phyloP scores from a whole-genome alignment of 2,797 vertebrate species.

The Acomys russatus region DNA sequence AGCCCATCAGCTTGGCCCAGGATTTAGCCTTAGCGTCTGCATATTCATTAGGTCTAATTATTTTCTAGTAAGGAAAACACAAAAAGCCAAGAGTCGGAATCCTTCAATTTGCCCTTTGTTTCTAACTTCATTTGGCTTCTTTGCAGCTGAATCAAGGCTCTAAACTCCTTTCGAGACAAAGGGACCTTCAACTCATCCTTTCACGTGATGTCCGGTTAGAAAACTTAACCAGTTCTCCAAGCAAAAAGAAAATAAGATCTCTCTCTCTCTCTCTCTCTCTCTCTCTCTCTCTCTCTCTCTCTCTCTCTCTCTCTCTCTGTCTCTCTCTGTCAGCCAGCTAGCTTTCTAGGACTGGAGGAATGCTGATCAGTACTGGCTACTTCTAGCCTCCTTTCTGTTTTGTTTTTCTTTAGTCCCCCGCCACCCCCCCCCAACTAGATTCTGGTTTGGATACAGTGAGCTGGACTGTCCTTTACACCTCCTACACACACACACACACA shows the following conservation, averaged over 20 bases:
- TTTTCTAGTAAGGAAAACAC: constrained; percentile 90
- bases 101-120: constrained; percentile 89
- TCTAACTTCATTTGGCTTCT: constrained; percentile 87
- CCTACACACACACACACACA: neutral
- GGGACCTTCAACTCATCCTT: constrained; percentile 87
- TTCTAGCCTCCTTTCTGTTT: constrained; percentile 40
- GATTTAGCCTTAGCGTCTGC: constrained; percentile 85
- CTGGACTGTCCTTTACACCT: constrained; percentile 7
- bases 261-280: neutral
- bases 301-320: constrained; percentile 15
- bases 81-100: constrained; percentile 89
- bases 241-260: constrained; percentile 76
- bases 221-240: constrained; percentile 81
- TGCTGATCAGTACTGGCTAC: neutral
- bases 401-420: constrained; percentile 10
- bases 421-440: neutral
- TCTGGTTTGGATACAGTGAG: neutral
- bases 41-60: constrained; percentile 91
- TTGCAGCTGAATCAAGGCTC: constrained; percentile 85
- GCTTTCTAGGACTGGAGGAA: neutral
- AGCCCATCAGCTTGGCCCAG: constrained; percentile 68
- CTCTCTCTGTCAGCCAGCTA: neutral
- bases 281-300: constrained; percentile 17
- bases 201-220: constrained; percentile 76
- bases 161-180: constrained; percentile 89